phyloP scores from a whole-genome alignment of 1,140 invertebrate species.

The Bombus huntii region DNA sequence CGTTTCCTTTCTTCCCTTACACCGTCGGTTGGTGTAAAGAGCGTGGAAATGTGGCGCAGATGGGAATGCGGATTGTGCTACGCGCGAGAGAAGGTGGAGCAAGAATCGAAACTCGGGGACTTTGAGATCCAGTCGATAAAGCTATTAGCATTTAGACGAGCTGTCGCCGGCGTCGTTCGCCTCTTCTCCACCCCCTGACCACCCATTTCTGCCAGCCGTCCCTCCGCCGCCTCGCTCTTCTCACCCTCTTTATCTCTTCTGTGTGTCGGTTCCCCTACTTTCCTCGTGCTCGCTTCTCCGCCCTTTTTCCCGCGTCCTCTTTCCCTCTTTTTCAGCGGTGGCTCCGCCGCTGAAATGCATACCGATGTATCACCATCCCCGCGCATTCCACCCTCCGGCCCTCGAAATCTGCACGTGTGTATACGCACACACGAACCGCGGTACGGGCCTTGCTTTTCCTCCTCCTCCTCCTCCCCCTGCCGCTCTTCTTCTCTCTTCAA shows the following conservation, averaged over 20 bases:
- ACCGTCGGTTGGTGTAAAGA: constrained; percentile 29
- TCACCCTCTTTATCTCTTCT: constrained; percentile 29
- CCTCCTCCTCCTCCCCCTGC: not conserved
- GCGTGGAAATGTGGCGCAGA: constrained; percentile 59
- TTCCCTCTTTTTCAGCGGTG: constrained; percentile 49
- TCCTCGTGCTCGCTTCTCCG: constrained; percentile 17
- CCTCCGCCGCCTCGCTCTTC: constrained; percentile 10
- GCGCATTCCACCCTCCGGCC: constrained; percentile 32
- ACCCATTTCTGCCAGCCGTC: not conserved
- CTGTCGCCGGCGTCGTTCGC: constrained; percentile 73
- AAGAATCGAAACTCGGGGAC: constrained; percentile 75
- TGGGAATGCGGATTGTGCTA: constrained; percentile 57
- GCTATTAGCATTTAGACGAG: constrained; percentile 84
- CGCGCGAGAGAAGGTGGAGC: constrained; percentile 53
- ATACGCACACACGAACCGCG: constrained; percentile 9
- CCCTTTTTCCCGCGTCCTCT: constrained; percentile 48
- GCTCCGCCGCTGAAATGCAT: constrained; percentile 75
- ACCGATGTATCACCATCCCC: constrained; percentile 74
- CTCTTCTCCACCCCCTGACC: not conserved
- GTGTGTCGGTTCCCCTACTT: constrained; percentile 24
- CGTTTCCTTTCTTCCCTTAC: not conserved
- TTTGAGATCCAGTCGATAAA: constrained; percentile 80
- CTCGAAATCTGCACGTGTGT: constrained; percentile 36
- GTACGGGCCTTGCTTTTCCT: constrained; percentile 30
- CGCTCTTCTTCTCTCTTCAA: constrained; percentile 29